Evolutionary conservation across 1,140 invertebrate genomes (phyloP).

Genomic region (Ptiloglossa arizonensis): DNA sequence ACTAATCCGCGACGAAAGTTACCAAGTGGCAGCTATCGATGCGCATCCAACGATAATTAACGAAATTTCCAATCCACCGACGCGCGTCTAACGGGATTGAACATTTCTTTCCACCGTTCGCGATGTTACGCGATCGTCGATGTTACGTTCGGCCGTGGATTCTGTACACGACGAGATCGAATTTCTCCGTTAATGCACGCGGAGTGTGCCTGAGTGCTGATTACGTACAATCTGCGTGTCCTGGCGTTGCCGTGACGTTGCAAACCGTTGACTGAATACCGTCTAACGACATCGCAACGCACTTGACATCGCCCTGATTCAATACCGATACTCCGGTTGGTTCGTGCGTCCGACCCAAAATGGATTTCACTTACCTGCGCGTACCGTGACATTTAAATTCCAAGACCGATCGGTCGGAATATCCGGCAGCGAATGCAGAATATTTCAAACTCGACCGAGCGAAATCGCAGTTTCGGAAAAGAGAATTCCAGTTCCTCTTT

Average conservation of each 20-base stretch:
- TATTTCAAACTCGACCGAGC: too few species aligned
- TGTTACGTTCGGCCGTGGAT: background rate
- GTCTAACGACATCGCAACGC: background rate
- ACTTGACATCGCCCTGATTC: background rate
- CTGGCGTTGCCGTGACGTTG: background rate
- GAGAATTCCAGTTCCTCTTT: too few species aligned
- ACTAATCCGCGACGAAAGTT: background rate
- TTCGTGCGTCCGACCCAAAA: background rate
- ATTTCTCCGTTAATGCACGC: slow-evolving; percentile 14
- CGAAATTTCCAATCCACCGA: background rate
- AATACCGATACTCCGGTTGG: background rate
- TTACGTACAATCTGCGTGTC: background rate
- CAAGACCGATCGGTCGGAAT: too few species aligned
- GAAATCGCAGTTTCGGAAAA: too few species aligned
- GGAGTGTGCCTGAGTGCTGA: slow-evolving; percentile 7
- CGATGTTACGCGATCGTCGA: background rate
- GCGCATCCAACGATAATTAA: background rate
- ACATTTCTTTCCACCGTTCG: background rate
- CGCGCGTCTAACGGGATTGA: too few species aligned
- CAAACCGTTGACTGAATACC: background rate
- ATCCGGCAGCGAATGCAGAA: too few species aligned
- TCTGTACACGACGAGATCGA: background rate
- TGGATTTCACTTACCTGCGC: background rate
- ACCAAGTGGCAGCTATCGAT: background rate
- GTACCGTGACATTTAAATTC: background rate